phyloP scores from a whole-genome alignment of 1,140 invertebrate species.

The Calosoma granatense region DNA sequence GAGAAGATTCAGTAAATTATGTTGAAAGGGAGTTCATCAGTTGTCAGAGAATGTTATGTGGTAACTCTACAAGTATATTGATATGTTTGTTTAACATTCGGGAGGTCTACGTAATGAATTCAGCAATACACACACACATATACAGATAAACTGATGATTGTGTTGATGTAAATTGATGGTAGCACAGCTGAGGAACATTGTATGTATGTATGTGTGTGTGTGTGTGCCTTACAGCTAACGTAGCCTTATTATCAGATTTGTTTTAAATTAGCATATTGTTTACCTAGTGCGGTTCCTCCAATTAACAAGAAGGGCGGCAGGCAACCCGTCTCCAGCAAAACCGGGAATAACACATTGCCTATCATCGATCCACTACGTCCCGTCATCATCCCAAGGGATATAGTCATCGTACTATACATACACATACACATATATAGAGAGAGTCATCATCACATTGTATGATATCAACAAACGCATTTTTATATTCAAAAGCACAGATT shows the following conservation, averaged over 20 bases:
- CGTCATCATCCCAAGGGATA: conserved; percentile 33
- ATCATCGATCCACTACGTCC: conserved; percentile 33
- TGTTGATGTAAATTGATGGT: too few relatives aligned
- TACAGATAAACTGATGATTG: too few relatives aligned
- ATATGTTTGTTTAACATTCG: too few relatives aligned
- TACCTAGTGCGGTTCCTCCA: conserved; percentile 27
- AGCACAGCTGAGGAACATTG: too few relatives aligned
- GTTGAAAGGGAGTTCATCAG: too few relatives aligned
- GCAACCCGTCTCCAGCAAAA: conserved; percentile 32
- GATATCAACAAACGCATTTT: not conserved
- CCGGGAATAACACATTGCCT: conserved; percentile 35
- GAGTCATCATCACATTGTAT: conserved; percentile 2
- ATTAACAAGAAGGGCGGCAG: conserved; percentile 28
- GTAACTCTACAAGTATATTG: too few relatives aligned
- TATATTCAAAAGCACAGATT: too few relatives aligned
- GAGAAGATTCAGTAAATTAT: too few relatives aligned
- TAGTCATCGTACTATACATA: conserved; percentile 34
- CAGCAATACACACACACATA: not conserved
- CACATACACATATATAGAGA: too few relatives aligned
- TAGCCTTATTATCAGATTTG: conserved; percentile 1
- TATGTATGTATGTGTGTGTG: too few relatives aligned
- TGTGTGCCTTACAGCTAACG: too few relatives aligned
- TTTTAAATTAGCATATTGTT: conserved; percentile 14
- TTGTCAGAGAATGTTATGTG: too few relatives aligned
- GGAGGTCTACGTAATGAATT: not conserved